Percentiles rank a stretch among this genome's conserved stretches.
Conservation (phyloP, 2,113 vertebrate genomes). For the Polyodon spathula region DNA sequence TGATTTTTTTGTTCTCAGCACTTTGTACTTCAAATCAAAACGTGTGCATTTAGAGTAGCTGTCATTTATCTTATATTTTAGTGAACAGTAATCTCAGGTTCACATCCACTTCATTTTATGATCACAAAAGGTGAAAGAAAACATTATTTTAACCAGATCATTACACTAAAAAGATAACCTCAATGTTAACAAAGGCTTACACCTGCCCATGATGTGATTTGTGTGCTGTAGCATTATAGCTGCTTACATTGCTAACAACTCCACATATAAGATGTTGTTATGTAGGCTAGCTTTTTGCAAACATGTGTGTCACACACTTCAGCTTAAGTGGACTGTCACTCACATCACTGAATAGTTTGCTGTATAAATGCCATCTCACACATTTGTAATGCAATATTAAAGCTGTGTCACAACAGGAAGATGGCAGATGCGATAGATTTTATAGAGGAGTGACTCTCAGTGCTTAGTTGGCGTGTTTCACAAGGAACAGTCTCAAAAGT, state of each 20-base stretch:
- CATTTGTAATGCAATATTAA: no score
- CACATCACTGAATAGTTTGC: no score
- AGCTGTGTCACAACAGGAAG: no score
- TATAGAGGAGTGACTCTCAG: no score
- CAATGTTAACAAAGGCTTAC: conserved; percentile 5
- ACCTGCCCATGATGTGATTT: not conserved
- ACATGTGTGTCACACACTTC: no score
- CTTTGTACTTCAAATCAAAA: conserved; percentile 4
- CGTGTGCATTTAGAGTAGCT: conserved; percentile 4
- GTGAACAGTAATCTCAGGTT: not conserved
- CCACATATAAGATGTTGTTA: not conserved
- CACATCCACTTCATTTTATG: not conserved
- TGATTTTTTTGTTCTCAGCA: conserved; percentile 36
- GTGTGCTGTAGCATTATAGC: not conserved
- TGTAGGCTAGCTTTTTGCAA: not conserved
- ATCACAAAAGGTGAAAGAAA: not conserved
- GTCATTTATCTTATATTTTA: not conserved
- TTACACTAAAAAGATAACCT: not conserved
- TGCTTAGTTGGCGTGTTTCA: no score
- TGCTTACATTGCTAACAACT: not conserved
- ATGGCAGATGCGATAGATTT: no score
- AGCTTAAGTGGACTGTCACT: no score
- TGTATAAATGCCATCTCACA: no score
- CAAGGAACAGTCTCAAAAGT: no score
- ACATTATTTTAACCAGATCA: not conserved